phyloP scores from a whole-genome alignment of 2,797 vertebrate species.

The Sebastes ruberrimus region DNA sequence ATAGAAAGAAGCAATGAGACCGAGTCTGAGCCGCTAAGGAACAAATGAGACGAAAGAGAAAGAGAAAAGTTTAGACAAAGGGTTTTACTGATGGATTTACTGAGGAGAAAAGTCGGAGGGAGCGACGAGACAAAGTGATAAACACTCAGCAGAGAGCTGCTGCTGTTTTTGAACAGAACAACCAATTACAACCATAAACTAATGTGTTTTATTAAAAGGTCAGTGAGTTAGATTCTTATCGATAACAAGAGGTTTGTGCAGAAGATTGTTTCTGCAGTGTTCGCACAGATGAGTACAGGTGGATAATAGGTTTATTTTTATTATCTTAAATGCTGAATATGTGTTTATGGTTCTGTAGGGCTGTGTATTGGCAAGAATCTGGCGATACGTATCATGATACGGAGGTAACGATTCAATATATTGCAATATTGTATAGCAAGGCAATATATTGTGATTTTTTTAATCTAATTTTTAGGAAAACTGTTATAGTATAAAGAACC shows the following conservation, averaged over 20 bases:
- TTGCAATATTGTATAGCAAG: no score
- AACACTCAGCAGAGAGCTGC: not conserved
- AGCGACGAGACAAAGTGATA: slow-evolving; percentile 24
- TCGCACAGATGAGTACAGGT: not conserved
- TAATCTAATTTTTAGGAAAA: no score
- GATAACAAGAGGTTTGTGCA: not conserved
- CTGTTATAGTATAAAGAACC: no score
- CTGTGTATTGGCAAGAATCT: no score
- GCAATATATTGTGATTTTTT: no score
- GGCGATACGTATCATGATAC: no score
- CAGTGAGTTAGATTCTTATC: slow-evolving; percentile 2
- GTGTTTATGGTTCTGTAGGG: not conserved
- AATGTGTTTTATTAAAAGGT: slow-evolving; percentile 9
- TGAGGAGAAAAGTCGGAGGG: slow-evolving; percentile 17
- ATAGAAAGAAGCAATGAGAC: slow-evolving; percentile 43
- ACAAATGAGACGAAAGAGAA: slow-evolving; percentile 44
- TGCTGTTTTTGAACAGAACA: not conserved
- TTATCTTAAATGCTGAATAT: not conserved
- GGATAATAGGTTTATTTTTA: no score
- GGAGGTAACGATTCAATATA: no score
- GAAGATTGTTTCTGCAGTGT: not conserved
- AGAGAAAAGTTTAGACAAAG: slow-evolving; percentile 45
- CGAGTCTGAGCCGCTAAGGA: slow-evolving; percentile 26
- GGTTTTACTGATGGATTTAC: slow-evolving; percentile 35
- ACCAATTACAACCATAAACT: not conserved